Conservation (phyloP, 2,113 vertebrate species). For the Epinephelus moara region DNA sequence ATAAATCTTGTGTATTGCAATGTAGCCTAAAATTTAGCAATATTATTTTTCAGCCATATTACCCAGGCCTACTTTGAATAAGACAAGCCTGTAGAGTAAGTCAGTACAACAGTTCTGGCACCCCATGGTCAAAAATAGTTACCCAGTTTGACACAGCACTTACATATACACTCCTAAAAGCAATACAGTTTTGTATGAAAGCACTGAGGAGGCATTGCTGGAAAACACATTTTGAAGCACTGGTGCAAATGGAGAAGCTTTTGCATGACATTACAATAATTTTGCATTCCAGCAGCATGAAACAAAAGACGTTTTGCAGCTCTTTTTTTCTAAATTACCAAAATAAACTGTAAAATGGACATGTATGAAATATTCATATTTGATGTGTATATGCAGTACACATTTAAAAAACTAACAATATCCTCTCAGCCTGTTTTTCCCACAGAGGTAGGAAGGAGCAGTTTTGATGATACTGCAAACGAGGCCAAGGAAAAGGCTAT, state of each 20-base stretch:
- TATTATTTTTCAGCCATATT: too few species aligned
- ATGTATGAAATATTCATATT: neutral
- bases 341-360: neutral
- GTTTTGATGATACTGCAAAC: neutral
- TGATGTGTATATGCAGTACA: neutral
- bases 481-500: neutral
- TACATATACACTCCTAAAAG: neutral
- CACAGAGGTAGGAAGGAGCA: neutral
- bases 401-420: too few species aligned
- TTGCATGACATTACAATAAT: neutral
- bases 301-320: neutral
- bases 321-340: too few species aligned
- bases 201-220: neutral
- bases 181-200: neutral
- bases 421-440: neutral
- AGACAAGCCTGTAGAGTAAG: neutral
- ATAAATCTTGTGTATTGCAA: too few species aligned
- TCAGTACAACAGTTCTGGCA: neutral
- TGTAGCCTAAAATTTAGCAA: too few species aligned
- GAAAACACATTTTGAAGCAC: neutral
- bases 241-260: neutral
- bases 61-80: too few species aligned
- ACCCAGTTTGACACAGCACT: neutral
- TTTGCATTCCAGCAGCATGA: neutral
- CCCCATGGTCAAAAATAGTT: neutral